phyloP scores from a whole-genome alignment of 2,888 invertebrate species.

The Cryptophagus acutangulus region DNA sequence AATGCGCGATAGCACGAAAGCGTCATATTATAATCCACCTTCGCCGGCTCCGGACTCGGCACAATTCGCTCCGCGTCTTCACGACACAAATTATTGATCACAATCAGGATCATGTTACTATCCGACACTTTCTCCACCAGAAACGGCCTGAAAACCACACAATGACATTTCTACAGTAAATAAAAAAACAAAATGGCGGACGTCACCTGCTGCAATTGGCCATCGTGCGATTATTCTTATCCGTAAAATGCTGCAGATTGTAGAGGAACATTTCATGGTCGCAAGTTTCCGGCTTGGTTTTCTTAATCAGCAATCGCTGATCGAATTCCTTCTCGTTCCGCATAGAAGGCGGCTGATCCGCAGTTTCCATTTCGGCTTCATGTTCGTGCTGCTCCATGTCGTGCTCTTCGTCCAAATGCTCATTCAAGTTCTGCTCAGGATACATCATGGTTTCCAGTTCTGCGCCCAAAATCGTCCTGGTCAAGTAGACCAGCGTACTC shows the following conservation, averaged over 20 bases:
- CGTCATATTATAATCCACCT: slow-evolving; percentile 49
- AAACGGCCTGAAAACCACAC: slow-evolving; percentile 54
- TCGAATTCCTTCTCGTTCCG: slow-evolving; percentile 53
- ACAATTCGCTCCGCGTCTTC: slow-evolving; percentile 30
- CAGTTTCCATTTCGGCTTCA: slow-evolving; percentile 20
- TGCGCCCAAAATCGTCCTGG: slow-evolving; percentile 52
- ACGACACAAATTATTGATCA: slow-evolving; percentile 63
- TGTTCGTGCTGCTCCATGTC: slow-evolving; percentile 12
- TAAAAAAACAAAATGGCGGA: slow-evolving; percentile 5
- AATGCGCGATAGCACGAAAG: slow-evolving; percentile 42
- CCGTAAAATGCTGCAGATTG: slow-evolving; percentile 41
- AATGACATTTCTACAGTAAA: neutral
- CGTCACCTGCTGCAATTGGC: slow-evolving; percentile 41
- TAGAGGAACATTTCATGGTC: slow-evolving; percentile 61
- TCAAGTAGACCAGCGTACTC: slow-evolving; percentile 55
- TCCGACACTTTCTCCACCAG: slow-evolving; percentile 70
- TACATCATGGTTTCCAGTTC: slow-evolving; percentile 48
- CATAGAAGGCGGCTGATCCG: slow-evolving; percentile 45
- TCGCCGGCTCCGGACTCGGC: slow-evolving; percentile 35
- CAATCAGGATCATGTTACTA: slow-evolving; percentile 75
- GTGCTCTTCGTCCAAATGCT: slow-evolving; percentile 3
- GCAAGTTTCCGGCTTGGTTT: slow-evolving; percentile 80
- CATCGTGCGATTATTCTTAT: slow-evolving; percentile 42
- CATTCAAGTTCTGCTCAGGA: slow-evolving; percentile 40
- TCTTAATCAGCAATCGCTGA: slow-evolving; percentile 57